Percentiles rank a stretch among this genome's conserved stretches.
Evolutionary conservation across 2,888 invertebrate species (phyloP).

Genomic region (Troides aeacus): DNA sequence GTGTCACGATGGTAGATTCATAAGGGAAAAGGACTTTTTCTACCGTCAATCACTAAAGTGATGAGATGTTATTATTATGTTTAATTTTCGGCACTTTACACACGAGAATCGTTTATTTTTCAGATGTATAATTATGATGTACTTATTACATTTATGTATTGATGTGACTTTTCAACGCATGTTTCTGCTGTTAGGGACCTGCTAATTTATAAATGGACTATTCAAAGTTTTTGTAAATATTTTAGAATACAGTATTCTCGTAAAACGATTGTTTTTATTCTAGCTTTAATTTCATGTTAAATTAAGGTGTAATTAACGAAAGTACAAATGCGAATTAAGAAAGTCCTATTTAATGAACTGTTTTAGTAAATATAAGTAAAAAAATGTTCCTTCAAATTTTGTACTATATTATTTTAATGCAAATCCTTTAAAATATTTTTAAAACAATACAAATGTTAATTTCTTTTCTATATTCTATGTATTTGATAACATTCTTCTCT

Average conservation of each 20-base stretch:
- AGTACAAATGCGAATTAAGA: constrained; percentile 9
- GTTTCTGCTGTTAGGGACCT: constrained; percentile 69
- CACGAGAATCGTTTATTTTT: constrained; percentile 31
- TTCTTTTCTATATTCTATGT: constrained; percentile 1
- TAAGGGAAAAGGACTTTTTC: constrained; percentile 63
- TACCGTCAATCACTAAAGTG: constrained; percentile 48
- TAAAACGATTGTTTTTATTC: constrained; percentile 38
- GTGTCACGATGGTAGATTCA: constrained; percentile 71
- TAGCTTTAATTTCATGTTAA: constrained; percentile 2
- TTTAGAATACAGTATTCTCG: constrained; percentile 73
- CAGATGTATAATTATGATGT: constrained; percentile 52
- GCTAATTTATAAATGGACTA: constrained; percentile 58
- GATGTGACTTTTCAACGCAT: constrained; percentile 51
- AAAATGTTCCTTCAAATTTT: constrained; percentile 11
- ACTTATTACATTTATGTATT: constrained; percentile 42
- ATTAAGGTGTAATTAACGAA: constrained; percentile 2
- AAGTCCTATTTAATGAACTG: background rate
- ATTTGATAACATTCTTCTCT: background rate
- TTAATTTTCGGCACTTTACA: constrained; percentile 39
- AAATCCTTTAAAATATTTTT: background rate
- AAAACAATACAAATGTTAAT: background rate
- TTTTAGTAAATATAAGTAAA: constrained; percentile 3
- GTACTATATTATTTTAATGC: background rate
- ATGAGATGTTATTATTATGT: constrained; percentile 37
- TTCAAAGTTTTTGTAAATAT: constrained; percentile 52